These are phyloP conservation scores for Mirounga angustirostris DNA, from an alignment of 2,113 vertebrate genomes.

Conservation along the genomic window DNA sequence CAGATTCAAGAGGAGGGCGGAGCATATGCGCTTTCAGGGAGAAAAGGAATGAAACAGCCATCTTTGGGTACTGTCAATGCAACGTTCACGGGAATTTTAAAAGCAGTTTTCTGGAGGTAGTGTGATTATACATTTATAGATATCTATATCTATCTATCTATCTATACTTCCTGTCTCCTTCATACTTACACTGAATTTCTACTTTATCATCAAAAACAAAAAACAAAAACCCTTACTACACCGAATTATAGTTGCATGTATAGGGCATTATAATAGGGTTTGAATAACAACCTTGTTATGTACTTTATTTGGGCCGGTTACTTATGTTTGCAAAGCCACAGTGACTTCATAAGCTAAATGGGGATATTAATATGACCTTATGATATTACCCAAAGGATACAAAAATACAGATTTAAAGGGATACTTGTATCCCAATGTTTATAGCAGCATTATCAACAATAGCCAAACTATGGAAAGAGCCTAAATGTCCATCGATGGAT, in stretches of 20 bases:
- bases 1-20: background rate
- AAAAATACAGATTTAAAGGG: background rate
- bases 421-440: background rate
- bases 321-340: background rate
- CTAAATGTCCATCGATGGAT: background rate
- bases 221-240: background rate
- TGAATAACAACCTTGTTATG: background rate
- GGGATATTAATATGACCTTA: background rate
- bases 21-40: rapidly evolving
- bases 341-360: too few relatives aligned
- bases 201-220: background rate
- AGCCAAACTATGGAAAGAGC: background rate
- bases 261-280: background rate
- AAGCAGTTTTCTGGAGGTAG: background rate
- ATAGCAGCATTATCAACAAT: background rate
- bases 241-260: background rate
- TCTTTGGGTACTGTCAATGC: background rate
- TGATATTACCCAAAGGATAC: background rate
- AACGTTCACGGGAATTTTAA: background rate
- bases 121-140: background rate
- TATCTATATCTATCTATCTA: background rate
- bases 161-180: background rate
- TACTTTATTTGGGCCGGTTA: background rate
- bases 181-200: background rate
- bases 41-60: background rate